Evolutionary conservation across 2,888 invertebrate genomes (phyloP), one percentile per base, ranked within the genome.

Genomic region (Spisula solida): DNA sequence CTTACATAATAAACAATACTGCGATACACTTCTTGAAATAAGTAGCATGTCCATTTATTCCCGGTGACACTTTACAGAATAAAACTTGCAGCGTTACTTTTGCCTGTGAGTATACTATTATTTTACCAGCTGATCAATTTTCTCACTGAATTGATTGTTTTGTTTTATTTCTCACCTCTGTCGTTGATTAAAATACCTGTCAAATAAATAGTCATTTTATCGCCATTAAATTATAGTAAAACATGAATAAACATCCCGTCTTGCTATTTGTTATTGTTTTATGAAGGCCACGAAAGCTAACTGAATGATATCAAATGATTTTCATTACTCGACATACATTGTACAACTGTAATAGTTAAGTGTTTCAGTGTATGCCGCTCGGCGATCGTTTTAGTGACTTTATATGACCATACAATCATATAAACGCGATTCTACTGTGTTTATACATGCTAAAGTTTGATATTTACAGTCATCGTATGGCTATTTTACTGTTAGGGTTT

Each of bases 341-440:
- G 8, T 83, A 83, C 66, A 83, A 31, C 70, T 83, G 51, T 83
- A 29, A 75, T 51, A 83, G 70, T 83, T 75, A 41, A 70, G 66
- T 75, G 75, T 83, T 75, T 29, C 48, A 48, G 0, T 18, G 48
- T 20, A 47, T 29, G 75, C 75, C 70, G 20, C 56, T n/a, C 47
- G 51, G 56, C 31, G 88, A 86, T 70, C 55, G n/a, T 60, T 90
- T 90, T 89, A 88, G 88, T 80, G 80, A 84, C 85, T 18, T 88
- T 92, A 86, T 89, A 92, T 88, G 66, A 82, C 92, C 47, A 82
- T 48, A 80, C 75, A 48, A 85, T 31, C 84, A 86, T 92, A 89
- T 86, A 90, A 89, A 70, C 56, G 89, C 79, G 60, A 81, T 90
- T 86, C 60, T 31, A 25, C 25, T 55, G 81, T 41, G 86, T 86